phyloP scores from a whole-genome alignment of 2,888 invertebrate genomes.

The Lycia hirtaria region DNA sequence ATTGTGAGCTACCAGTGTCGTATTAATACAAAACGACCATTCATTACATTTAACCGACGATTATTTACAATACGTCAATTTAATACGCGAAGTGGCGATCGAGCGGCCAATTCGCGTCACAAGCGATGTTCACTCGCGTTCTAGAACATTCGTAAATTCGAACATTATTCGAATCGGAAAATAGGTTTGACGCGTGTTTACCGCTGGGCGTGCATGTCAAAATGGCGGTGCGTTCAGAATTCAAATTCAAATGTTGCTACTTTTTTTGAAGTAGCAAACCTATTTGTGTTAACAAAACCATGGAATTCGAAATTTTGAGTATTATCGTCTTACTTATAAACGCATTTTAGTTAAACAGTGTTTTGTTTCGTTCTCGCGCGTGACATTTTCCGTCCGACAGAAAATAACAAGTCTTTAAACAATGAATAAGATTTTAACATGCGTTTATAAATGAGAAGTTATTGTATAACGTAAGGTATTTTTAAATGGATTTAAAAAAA shows the following conservation, averaged over 20 bases:
- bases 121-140: slow-evolving; percentile 27
- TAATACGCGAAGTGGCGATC: slow-evolving; percentile 45
- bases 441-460: too few species aligned
- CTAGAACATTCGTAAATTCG: slow-evolving; percentile 8
- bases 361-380: too few species aligned
- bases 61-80: slow-evolving; percentile 49
- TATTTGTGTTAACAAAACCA: too few species aligned
- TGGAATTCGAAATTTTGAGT: too few species aligned
- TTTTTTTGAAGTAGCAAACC: background rate
- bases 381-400: too few species aligned
- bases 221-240: background rate
- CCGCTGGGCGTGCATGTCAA: slow-evolving; percentile 10
- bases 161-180: background rate
- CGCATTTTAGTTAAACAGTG: too few species aligned
- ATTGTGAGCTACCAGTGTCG: background rate
- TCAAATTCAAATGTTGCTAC: background rate
- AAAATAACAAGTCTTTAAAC: too few species aligned
- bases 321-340: too few species aligned
- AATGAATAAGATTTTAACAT: too few species aligned
- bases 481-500: too few species aligned
- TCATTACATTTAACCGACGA: slow-evolving; percentile 30
- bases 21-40: slow-evolving; percentile 24
- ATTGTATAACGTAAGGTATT: too few species aligned
- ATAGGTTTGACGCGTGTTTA: slow-evolving; percentile 6
- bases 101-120: slow-evolving; percentile 46